Conservation (phyloP, 2,113 vertebrate genomes). For the Acanthisitta chloris region DNA sequence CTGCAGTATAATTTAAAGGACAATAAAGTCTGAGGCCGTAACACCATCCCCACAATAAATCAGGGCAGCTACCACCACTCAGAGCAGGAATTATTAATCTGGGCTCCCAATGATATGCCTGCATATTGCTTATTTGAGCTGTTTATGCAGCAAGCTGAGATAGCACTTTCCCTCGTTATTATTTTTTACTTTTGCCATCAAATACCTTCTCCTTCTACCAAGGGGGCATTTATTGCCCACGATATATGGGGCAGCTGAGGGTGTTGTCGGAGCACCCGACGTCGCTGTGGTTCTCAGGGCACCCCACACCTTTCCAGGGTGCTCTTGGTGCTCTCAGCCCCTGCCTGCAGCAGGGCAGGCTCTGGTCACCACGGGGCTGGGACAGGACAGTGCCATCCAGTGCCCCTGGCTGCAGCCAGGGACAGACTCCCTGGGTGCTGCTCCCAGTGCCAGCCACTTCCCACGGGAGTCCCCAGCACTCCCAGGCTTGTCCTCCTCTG, state of each 20-base stretch:
- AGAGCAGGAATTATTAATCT: slow-evolving; percentile 73
- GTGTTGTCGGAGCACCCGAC: neutral
- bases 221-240: slow-evolving; percentile 22
- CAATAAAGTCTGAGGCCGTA: slow-evolving; percentile 75
- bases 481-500: neutral
- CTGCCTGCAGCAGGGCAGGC: neutral
- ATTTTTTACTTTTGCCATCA: slow-evolving; percentile 61
- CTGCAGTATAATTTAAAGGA: slow-evolving; percentile 78
- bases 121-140: slow-evolving; percentile 58
- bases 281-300: too few species aligned
- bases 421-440: accelerated
- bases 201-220: slow-evolving; percentile 24
- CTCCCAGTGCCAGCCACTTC: neutral
- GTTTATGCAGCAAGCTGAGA: slow-evolving; percentile 66
- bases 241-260: neutral
- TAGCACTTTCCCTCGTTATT: slow-evolving; percentile 52
- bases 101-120: slow-evolving; percentile 65
- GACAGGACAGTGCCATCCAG: neutral
- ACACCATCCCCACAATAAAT: slow-evolving; percentile 67
- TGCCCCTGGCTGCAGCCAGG: neutral
- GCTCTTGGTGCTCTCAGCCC: neutral
- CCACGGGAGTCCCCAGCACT: neutral
- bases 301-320: neutral
- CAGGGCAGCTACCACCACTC: slow-evolving; percentile 61
- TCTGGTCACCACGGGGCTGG: accelerated